Evolutionary conservation across 2,888 invertebrate genomes (phyloP), one percentile per base, ranked within the genome.

Genomic region (Ferdinandea cuprea): DNA sequence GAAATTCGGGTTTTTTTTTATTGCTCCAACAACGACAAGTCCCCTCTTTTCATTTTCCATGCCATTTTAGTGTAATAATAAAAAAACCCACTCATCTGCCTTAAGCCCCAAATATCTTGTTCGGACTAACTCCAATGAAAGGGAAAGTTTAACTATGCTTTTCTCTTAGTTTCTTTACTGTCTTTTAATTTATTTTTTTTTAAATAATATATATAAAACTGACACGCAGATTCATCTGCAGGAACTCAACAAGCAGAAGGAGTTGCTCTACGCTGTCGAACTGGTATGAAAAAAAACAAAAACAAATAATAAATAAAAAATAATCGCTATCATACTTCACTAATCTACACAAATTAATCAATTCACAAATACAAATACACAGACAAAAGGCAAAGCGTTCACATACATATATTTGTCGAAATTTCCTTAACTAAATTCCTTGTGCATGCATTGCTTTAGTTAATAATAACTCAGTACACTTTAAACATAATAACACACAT

Each of bases 241-340:
- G 92, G 97, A 97, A 95, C 95, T 97, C 93, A 96, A 94, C 93
- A 95, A 95, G 92, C 95, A 95, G 92, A 94, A 95, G 92, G 95
- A 95, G 93, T 93, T 95, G 92, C 93, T 95, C 92, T 94, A 95
- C 93, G 95, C 95, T 91, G 95, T 95, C 92, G 95, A 95, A 93
- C 93, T 95, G 95, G 95, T 95, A 94, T 93, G 94, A 15, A 46
- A 66, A 52, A 40, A 56, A 44, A 73, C 37, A 48, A 21, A 40
- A 54, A 54, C 35, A 30, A 28, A 21, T 25, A 42, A 28, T 8
- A 35, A 13, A 69, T 40, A 50, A 25, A 35, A 50, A 48, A 40
- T 46, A 13, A 30, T 40, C 13, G 4, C 13, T 15, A 7, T 13
- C 40, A 40, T 37, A n/a, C 40, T 7, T 40, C 40, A 40, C 13